Evolutionary conservation across 2,797 vertebrate species (phyloP), one percentile per base, ranked within the genome.

Genomic region (Phylloscopus collybita): DNA sequence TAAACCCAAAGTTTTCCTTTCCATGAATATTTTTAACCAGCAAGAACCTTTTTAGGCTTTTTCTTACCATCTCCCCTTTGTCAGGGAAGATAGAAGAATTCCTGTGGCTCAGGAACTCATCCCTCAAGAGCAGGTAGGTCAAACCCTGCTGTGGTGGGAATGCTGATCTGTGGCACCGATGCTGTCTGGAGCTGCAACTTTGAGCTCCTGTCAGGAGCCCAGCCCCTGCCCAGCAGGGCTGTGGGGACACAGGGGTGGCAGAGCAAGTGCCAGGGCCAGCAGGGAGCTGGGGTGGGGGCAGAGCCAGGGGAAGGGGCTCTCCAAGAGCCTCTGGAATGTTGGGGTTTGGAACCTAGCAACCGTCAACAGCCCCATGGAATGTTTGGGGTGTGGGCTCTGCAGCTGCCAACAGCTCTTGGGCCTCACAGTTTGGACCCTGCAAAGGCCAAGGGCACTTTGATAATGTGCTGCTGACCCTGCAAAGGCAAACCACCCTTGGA

Each of bases 111-210:
- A 84, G 4, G 25, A 91, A 61, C 81, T 76, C 69, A 84, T 75
- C 87, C 64, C 50, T 91, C 65, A 91, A 93, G 64, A 89, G 73
- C 61, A 69, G 61, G 76, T 1, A 2, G 60, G 69, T 91, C 81
- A 80, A 83, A 86, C 65, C 88, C 80, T 86, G 81, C 90, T 61
- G 73, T 16, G 60, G 20, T 61, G 91, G 85, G 70, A 95, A 93
- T 78, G 88, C 88, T 80, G 80, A 27, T 36, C 40, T 71, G 71
- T 85, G 60, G 85, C 91, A 82, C 78, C 85, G 69, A 75, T 29
- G 70, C 86, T 93, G 86, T 92, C 93, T 92, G 82, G 82, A 90
- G 62, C 73, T 36, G 57, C 34, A 95, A 36, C 42, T 67, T 47
- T 8, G 42, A 36, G 27, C 27, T 36, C n/a, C 34, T 45, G 53